Base-by-base conservation (phyloP, 1,140 invertebrate genomes). In the Coptotermes formosanus region DNA sequence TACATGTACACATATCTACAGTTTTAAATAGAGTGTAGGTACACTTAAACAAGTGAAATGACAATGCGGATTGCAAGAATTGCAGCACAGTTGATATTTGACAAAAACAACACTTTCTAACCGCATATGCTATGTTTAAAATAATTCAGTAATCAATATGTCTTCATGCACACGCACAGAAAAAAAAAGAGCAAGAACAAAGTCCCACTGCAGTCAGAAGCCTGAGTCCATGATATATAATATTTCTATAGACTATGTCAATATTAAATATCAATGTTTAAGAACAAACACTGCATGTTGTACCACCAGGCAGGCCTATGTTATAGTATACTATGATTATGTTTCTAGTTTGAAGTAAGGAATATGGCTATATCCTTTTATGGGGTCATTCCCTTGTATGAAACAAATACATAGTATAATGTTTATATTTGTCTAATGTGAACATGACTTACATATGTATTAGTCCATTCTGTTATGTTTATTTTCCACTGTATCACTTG, bases 61-160 rank as follows among this genome's bases (percentile, higher is more conserved):
- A 45, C 82, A 52, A 82, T 86, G 38, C 25, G 75, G 44, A 83
- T 52, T 85, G 3, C 64, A 38, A 32, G 52, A 52, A 30, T 84
- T 84, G 83, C 83, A 52, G 44, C 82, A 59, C 43, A 45, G n/a
- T 85, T 86, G 69, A 86, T 82, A 86, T 43, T 84, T 45, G 59
- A 81, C 83, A 87, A 87, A 69, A 85, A 82, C 84, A 87, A 85
- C 84, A 85, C 55, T 85, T 85, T 85, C 45, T 86, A 48, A 83
- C 84, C 38, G 44, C 48, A 81, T 86, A 45, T 83, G 45, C 38
- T 45, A 75, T 21, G 83, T 84, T 84, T 84, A 84, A 84, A 84
- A 30, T 52, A 30, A 59, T 25, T 45, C 83, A 52, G 52, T 84
- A 84, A 84, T 32, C 64, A 75, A n/a, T 75, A 30, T 75, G 64